A percentile compares a stretch with the other conserved stretches of the same genome.
Evolutionary conservation across 2,888 invertebrate genomes (phyloP).

Genomic region (Drosophila cognata): DNA sequence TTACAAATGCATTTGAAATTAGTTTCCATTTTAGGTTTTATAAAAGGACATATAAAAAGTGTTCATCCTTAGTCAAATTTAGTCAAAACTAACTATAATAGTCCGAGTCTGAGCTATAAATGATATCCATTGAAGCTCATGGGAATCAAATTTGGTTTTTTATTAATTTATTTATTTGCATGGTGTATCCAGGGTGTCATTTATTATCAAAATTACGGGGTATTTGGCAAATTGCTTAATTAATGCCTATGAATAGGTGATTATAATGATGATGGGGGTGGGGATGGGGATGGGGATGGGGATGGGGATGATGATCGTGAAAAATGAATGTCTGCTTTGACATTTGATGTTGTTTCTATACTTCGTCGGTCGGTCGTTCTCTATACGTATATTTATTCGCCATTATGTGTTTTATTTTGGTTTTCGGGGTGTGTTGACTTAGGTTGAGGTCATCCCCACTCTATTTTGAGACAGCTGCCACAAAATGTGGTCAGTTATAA

Average conservation of each 20-base stretch:
- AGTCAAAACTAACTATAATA: no score
- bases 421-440: constrained; percentile 51
- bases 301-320: constrained; percentile 43
- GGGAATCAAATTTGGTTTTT: no score
- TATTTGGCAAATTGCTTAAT: constrained; percentile 32
- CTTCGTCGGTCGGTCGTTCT: constrained; percentile 1
- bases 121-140: no score
- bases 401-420: constrained; percentile 2
- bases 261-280: constrained; percentile 25
- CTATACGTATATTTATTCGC: background rate
- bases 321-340: constrained; percentile 33
- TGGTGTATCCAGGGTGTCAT: background rate
- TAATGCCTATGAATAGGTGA: constrained; percentile 33
- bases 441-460: constrained; percentile 51
- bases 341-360: constrained; percentile 21
- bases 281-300: background rate
- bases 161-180: background rate
- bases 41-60: no score
- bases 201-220: background rate
- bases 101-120: no score
- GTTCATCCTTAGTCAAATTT: no score
- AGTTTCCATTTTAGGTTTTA: no score
- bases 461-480: constrained; percentile 10
- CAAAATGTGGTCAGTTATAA: constrained; percentile 48
- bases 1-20: background rate